A percentile compares a stretch with the other conserved stretches of the same genome.
Evolutionary conservation across 2,113 vertebrate genomes (phyloP).

Genomic region (Taurulus bubalis): DNA sequence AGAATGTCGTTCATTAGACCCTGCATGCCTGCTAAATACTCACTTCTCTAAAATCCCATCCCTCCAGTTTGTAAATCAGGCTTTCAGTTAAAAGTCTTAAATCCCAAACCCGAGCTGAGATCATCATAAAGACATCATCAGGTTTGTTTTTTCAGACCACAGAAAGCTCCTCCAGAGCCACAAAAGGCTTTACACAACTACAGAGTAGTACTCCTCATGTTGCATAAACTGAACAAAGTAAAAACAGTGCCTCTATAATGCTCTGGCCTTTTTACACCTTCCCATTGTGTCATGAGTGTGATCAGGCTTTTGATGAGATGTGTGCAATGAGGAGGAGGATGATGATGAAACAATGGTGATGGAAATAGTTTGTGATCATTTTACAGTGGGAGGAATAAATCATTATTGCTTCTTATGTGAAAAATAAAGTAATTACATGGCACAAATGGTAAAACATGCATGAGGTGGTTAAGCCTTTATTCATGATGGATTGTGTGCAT

Average conservation of each 20-base stretch:
- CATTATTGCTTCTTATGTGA: no score
- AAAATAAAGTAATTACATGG: not conserved
- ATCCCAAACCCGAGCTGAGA: not conserved
- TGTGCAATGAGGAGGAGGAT: no score
- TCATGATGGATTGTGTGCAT: not conserved
- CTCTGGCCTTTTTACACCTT: no score
- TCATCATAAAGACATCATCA: not conserved
- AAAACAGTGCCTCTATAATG: not conserved
- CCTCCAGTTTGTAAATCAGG: no score
- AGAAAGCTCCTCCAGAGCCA: not conserved
- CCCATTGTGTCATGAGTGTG: not conserved
- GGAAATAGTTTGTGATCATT: not conserved
- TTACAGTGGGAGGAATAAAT: not conserved
- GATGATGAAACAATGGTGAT: not conserved
- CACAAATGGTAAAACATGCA: not conserved
- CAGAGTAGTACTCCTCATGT: not conserved
- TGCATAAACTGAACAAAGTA: not conserved
- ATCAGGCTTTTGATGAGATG: not conserved
- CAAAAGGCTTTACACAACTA: not conserved
- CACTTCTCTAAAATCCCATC: not conserved
- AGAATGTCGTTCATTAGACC: not conserved
- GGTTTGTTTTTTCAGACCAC: not conserved
- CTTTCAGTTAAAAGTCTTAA: not conserved
- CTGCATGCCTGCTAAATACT: not conserved
- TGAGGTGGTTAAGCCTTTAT: not conserved